Evolutionary conservation across 2,113 vertebrate species (phyloP).

Genomic region (Phainopepla nitens): DNA sequence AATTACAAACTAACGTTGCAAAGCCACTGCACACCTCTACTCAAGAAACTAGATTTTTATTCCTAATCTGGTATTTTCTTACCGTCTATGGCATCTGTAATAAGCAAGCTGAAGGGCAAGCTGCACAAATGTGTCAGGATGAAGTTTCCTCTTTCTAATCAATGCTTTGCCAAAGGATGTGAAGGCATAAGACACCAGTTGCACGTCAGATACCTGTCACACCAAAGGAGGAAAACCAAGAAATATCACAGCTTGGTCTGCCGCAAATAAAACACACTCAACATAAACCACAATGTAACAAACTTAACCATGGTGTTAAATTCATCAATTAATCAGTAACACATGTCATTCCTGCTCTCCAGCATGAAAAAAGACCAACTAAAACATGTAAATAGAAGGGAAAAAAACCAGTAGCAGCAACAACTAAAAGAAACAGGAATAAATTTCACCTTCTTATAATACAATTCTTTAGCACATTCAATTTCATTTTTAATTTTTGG

Average conservation of each 20-base stretch:
- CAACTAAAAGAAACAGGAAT: background rate
- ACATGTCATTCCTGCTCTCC: background rate
- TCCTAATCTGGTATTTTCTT: background rate
- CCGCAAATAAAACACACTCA: background rate
- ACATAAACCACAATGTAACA: background rate
- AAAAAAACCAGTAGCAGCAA: background rate
- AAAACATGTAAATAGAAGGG: background rate
- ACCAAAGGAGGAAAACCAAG: background rate
- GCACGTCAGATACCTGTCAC: constrained; percentile 79
- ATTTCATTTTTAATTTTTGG: constrained; percentile 75
- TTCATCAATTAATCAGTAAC: background rate
- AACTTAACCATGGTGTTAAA: background rate
- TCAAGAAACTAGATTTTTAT: background rate
- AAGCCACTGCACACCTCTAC: background rate
- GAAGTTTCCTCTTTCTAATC: constrained; percentile 82
- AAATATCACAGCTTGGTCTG: background rate
- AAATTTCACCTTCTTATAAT: constrained; percentile 76
- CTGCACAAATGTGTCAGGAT: constrained; percentile 93
- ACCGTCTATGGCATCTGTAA: constrained; percentile 84
- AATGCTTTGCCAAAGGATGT: constrained; percentile 87
- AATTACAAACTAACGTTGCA: background rate
- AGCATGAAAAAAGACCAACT: background rate
- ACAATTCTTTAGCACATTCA: constrained; percentile 76
- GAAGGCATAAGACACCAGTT: constrained; percentile 81
- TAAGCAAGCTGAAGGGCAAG: constrained; percentile 90